Percentiles rank a stretch among this genome's conserved stretches.
Conservation (phyloP, 1,140 invertebrate genomes). For the Diachasma alloeum region DNA sequence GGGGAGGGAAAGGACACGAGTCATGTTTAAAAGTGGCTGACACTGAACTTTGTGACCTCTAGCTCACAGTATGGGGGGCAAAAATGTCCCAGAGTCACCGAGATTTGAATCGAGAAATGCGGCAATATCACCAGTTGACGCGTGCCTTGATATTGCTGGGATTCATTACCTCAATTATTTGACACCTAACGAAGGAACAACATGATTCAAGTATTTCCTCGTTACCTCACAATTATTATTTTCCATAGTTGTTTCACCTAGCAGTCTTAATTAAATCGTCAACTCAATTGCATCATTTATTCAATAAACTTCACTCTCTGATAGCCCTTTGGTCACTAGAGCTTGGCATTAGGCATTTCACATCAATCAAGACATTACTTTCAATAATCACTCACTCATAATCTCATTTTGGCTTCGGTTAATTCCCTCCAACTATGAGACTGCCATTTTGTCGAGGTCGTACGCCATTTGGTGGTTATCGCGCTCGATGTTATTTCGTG, state of each 20-base stretch:
- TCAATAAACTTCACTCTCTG: neutral
- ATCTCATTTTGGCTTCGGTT: neutral
- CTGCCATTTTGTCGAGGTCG: too few relatives aligned
- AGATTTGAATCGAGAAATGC: slow-evolving; percentile 68
- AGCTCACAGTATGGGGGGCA: slow-evolving; percentile 70
- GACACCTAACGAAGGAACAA: neutral
- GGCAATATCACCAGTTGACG: slow-evolving; percentile 62
- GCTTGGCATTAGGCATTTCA: neutral
- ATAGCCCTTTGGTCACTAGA: neutral
- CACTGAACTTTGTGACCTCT: slow-evolving; percentile 57
- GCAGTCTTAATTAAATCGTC: slow-evolving; percentile 17
- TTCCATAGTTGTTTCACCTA: neutral
- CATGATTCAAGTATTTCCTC: neutral
- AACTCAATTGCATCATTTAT: neutral
- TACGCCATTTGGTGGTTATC: neutral
- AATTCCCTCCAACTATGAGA: too few relatives aligned
- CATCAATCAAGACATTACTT: neutral
- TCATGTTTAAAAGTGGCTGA: neutral
- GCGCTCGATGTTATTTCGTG: neutral
- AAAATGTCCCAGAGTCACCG: slow-evolving; percentile 73
- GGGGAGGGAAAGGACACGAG: neutral
- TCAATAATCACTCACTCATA: neutral
- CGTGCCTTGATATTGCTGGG: slow-evolving; percentile 55
- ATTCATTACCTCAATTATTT: neutral
- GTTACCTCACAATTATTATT: neutral